phyloP scores from a whole-genome alignment of 2,888 invertebrate genomes.

The Steromphala cineraria region DNA sequence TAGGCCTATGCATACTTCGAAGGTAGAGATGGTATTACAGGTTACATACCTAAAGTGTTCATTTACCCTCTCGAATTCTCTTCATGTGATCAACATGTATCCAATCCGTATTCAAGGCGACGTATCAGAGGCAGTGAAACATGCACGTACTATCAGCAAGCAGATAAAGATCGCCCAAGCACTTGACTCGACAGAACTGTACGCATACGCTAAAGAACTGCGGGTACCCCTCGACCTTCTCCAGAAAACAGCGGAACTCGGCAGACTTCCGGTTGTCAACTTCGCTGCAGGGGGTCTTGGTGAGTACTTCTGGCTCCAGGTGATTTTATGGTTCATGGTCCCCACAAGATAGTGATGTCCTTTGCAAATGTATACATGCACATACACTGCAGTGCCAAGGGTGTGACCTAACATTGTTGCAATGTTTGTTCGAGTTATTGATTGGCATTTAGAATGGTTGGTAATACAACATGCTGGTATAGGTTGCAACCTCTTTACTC shows the following conservation, averaged over 20 bases:
- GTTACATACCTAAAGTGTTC: neutral
- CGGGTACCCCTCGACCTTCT: conserved; percentile 66
- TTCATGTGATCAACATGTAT: neutral
- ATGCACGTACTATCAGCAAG: conserved; percentile 65
- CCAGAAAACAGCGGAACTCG: conserved; percentile 64
- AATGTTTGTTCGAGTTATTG: too few relatives aligned
- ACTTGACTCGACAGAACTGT: conserved; percentile 65
- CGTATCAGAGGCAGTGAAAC: conserved; percentile 70
- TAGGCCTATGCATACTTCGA: too few relatives aligned
- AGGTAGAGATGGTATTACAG: too few relatives aligned
- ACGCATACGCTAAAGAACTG: conserved; percentile 67
- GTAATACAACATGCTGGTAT: too few relatives aligned
- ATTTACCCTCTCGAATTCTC: neutral
- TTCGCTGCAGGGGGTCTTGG: conserved; percentile 73
- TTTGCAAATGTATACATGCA: too few relatives aligned
- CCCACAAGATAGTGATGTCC: too few relatives aligned
- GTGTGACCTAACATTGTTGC: too few relatives aligned
- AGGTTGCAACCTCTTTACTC: too few relatives aligned
- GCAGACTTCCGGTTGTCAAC: conserved; percentile 71
- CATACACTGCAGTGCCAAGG: too few relatives aligned
- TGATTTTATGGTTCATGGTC: too few relatives aligned
- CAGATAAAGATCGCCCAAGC: conserved; percentile 62
- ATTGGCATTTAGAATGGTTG: too few relatives aligned
- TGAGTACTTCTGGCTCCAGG: conserved; percentile 34
- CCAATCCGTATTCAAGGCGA: conserved; percentile 58